Conservation (phyloP, 2,113 vertebrate genomes). For the Fukomys damarensis region DNA sequence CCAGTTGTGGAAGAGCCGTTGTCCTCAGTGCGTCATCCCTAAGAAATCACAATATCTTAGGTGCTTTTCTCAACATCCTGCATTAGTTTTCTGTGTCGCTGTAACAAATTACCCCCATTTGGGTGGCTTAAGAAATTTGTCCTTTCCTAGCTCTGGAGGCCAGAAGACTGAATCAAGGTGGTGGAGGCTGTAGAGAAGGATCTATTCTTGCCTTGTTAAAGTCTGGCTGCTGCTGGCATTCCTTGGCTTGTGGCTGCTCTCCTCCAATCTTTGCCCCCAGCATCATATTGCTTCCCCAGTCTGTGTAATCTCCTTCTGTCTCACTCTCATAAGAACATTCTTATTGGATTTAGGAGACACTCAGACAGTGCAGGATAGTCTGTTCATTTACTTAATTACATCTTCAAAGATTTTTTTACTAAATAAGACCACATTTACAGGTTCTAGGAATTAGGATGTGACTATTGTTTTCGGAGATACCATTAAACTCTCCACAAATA, state of each 20-base stretch:
- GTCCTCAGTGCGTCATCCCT: neutral
- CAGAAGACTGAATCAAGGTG: neutral
- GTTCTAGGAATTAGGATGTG: neutral
- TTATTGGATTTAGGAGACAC: neutral
- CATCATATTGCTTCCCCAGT: neutral
- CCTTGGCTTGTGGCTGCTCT: neutral
- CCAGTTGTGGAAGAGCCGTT: neutral
- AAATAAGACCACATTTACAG: neutral
- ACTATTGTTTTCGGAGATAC: neutral
- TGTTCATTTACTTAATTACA: neutral
- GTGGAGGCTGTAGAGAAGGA: neutral
- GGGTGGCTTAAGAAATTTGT: neutral
- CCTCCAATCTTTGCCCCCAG: neutral
- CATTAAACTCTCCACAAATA: neutral
- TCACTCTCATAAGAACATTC: neutral
- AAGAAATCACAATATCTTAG: neutral
- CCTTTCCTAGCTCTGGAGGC: neutral
- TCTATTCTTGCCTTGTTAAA: fast-evolving
- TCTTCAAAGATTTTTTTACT: neutral
- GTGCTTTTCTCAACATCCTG: neutral
- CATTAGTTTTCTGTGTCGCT: neutral
- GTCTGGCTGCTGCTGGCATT: neutral
- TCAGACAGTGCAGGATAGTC: neutral
- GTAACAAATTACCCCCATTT: neutral
- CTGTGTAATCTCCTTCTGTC: neutral